Base-by-base conservation (phyloP, 1,140 invertebrate species). In the Trachymyrmex septentrionalis region DNA sequence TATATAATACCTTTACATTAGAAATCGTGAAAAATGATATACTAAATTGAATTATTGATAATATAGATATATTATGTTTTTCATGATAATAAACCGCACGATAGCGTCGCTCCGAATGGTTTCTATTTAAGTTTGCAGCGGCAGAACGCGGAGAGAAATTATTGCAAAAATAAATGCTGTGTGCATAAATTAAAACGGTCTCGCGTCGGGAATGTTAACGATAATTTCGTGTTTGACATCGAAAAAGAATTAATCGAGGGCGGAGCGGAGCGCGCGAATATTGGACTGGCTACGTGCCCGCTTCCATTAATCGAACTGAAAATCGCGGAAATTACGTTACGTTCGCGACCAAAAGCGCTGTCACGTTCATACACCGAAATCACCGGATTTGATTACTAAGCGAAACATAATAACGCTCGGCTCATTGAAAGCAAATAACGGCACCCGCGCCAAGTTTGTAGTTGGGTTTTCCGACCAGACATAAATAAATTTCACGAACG, bases 181-280 rank as follows among this genome's bases (percentile, higher is more conserved):
- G 34, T 84, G 69, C 80, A 84, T 84, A 84, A 82, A 82, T 82
- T 82, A 82, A 84, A 84, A 84, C 80, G 69, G 69, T 50, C 80
- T 75, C 80, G 55, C 80, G 80, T 75, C 24, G 69, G 55, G 38
- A 63, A 84, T 84, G 72, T 75, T 90, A 90, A 86, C 89, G 89
- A 90, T 90, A 89, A 90, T 90, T 90, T 90, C 89, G 88, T 89
- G 88, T 89, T 90, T 86, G 88, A 89, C 88, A 86, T 89, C 72
- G 66, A 88, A 57, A 78, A 87, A 71, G 34, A 63, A 34, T 61
- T 50, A 59, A 73, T 86, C 71, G 77, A 63, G n/a, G 57, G 87
- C 34, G 66, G 66, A 44, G 50, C 66, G 85, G 77, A 55, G 75
- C 76, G 88, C 61, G 88, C 77, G 88, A 90, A 90, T 90, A 90